A percentile compares a stretch with the other conserved stretches of the same genome.
These are phyloP conservation scores for Gymnothorax javanicus DNA, from an alignment of 2,797 vertebrate species.

Conservation along the genomic window DNA sequence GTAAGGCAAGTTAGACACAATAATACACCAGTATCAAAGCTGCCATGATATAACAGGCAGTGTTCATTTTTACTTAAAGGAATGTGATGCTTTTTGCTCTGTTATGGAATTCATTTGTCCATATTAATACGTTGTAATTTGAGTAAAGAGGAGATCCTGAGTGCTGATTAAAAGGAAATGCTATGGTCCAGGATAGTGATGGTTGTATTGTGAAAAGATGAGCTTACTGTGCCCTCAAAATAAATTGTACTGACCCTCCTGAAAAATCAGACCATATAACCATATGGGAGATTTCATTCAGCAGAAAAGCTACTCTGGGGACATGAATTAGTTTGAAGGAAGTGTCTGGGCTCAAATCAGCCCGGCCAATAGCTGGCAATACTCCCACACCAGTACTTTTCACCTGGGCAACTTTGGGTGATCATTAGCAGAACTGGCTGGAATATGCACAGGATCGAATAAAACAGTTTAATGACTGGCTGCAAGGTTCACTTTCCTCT, in stretches of 20 bases:
- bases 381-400: background rate
- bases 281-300: slow-evolving; percentile 14
- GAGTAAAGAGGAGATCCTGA: background rate
- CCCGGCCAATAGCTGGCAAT: background rate
- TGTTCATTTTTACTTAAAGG: background rate
- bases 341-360: background rate
- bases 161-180: background rate
- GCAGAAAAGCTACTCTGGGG: background rate
- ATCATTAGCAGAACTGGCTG: slow-evolving; percentile 15
- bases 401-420: background rate
- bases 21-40: background rate
- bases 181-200: background rate
- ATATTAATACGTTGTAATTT: background rate
- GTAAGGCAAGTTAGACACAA: background rate
- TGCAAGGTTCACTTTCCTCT: background rate
- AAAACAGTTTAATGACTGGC: background rate
- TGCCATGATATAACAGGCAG: background rate
- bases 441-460: background rate
- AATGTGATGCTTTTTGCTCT: background rate
- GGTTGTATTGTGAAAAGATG: background rate
- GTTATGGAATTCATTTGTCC: background rate
- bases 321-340: background rate
- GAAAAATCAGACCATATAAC: background rate
- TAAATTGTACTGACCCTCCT: background rate
- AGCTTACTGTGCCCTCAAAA: slow-evolving; percentile 9